Conservation (phyloP, 2,113 vertebrate species). For the human (Homo sapiens) region GRCh38 chr6:35524501-35525000, state of each 20-base stretch:
- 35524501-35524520: not conserved
- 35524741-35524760: not conserved
- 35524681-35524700: not conserved
- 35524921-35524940: not conserved
- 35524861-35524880: not conserved
- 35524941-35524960: not conserved
- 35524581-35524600: not conserved
- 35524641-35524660: not conserved
- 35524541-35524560: not conserved
- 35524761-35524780: not conserved
- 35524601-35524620: not conserved
- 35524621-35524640: not conserved
- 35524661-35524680: not conserved
- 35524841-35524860: not conserved
- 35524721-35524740: not conserved
- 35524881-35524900: not conserved
- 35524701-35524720: not conserved
- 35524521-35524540: fast-evolving
- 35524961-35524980: not conserved
- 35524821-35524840: not conserved
- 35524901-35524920: not conserved
- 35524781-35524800: not conserved
- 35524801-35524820: not conserved
- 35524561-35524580: not conserved
- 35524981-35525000: not conserved